A percentile compares a stretch with the other conserved stretches of the same genome.
These are phyloP conservation scores for Pandion haliaetus DNA, from an alignment of 2,113 vertebrate species.

Conservation along the genomic window DNA sequence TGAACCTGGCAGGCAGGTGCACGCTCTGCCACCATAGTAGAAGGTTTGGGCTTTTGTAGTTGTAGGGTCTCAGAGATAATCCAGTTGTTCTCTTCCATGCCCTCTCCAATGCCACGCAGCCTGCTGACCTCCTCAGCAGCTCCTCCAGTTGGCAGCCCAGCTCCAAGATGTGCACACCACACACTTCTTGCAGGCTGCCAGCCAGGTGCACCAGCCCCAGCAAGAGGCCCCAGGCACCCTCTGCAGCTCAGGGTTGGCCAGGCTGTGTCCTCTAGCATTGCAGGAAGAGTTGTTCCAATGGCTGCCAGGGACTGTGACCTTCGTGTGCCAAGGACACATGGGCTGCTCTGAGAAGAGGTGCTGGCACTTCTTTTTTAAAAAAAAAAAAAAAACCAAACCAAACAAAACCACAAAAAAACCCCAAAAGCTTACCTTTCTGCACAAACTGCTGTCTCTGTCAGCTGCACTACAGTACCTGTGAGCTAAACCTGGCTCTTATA, in stretches of 20 bases:
- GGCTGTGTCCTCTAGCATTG: background rate
- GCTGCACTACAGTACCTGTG: background rate
- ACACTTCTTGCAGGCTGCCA: background rate
- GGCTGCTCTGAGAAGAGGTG: background rate
- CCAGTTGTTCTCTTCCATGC: background rate
- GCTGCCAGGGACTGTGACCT: background rate
- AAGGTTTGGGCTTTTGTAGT: background rate
- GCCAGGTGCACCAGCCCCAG: background rate
- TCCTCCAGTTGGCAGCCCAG: background rate
- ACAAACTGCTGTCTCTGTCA: background rate
- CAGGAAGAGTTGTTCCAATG: background rate
- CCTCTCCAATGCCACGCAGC: background rate
- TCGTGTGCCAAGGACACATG: accelerated
- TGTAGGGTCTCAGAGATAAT: background rate
- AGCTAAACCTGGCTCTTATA: background rate
- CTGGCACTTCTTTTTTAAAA: background rate
- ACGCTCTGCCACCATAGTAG: accelerated
- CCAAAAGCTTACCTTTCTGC: background rate
- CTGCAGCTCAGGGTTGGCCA: background rate
- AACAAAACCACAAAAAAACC: background rate
- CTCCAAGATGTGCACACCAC: background rate
- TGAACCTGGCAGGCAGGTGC: background rate
- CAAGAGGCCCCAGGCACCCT: background rate
- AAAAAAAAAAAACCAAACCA: background rate
- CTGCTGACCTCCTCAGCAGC: background rate